These are phyloP conservation scores for Drosophila tanythrix DNA, from an alignment of 2,888 invertebrate species.

Conservation along the genomic window DNA sequence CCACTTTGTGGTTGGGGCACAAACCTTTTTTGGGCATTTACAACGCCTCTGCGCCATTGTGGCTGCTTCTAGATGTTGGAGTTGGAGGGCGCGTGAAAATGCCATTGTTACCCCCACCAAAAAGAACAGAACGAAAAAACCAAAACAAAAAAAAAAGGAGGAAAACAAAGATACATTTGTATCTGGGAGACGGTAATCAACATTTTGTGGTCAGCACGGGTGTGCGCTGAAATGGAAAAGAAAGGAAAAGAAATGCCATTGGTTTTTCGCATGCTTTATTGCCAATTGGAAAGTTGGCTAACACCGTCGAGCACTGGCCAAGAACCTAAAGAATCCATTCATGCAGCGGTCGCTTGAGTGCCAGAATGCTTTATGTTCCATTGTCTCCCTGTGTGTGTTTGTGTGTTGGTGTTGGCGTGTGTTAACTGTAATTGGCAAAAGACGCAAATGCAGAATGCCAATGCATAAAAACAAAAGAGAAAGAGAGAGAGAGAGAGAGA, in stretches of 20 bases:
- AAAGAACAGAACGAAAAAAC: neutral
- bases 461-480: conserved; percentile 3
- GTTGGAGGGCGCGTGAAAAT: conserved; percentile 76
- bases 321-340: conserved; percentile 55
- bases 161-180: conserved; percentile 27
- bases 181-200: conserved; percentile 68
- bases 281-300: conserved; percentile 79
- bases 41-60: conserved; percentile 75
- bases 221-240: conserved; percentile 41
- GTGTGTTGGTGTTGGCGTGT: conserved; percentile 18
- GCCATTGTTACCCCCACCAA: conserved; percentile 58
- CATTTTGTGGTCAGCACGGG: conserved; percentile 75
- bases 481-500: neutral
- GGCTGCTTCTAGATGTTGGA: conserved; percentile 28
- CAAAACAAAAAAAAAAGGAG: conserved; percentile 6
- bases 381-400: conserved; percentile 42
- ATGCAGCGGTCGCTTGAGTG: conserved; percentile 53
- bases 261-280: conserved; percentile 77
- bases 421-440: conserved; percentile 72
- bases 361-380: conserved; percentile 78
- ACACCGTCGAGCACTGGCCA: conserved; percentile 31
- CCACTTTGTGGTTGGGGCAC: conserved; percentile 46
- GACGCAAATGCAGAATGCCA: conserved; percentile 32
- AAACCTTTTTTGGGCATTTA: conserved; percentile 78
- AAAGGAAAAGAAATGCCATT: conserved; percentile 58